Evolutionary conservation across 2,888 invertebrate species (phyloP).

Genomic region (Formica aserva): DNA sequence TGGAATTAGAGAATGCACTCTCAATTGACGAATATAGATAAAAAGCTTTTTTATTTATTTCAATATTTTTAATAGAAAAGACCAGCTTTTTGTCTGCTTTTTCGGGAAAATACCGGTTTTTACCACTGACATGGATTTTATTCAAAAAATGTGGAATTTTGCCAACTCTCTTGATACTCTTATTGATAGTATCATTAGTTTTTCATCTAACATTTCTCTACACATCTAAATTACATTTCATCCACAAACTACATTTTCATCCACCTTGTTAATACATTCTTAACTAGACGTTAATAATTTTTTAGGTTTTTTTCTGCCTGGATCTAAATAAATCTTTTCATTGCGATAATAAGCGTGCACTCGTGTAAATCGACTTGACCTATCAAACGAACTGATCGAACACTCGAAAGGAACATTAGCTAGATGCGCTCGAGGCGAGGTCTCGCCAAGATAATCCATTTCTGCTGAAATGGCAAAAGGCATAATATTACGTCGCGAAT

Average conservation of each 20-base stretch:
- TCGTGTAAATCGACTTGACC: conserved; percentile 44
- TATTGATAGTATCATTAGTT: too few relatives aligned
- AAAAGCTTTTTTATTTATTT: too few relatives aligned
- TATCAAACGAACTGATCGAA: conserved; percentile 36
- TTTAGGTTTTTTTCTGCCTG: background rate
- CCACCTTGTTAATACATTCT: background rate
- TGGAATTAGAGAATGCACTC: too few relatives aligned
- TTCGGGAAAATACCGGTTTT: too few relatives aligned
- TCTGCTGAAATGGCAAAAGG: conserved; percentile 58
- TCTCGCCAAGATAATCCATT: conserved; percentile 49
- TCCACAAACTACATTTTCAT: background rate
- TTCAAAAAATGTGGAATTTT: too few relatives aligned
- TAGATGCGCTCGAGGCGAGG: conserved; percentile 30
- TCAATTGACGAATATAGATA: too few relatives aligned
- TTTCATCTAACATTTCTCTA: background rate
- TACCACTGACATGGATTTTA: too few relatives aligned
- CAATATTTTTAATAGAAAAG: too few relatives aligned
- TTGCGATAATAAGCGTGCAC: conserved; percentile 32
- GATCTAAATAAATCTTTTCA: conserved; percentile 38
- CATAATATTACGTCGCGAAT: conserved; percentile 55
- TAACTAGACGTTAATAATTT: conserved; percentile 11
- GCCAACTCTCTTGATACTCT: too few relatives aligned
- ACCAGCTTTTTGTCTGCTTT: too few relatives aligned
- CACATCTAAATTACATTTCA: too few relatives aligned
- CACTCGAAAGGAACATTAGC: conserved; percentile 32